Base-by-base conservation (phyloP, 2,888 invertebrate species). In the Amphipyra berbera region DNA sequence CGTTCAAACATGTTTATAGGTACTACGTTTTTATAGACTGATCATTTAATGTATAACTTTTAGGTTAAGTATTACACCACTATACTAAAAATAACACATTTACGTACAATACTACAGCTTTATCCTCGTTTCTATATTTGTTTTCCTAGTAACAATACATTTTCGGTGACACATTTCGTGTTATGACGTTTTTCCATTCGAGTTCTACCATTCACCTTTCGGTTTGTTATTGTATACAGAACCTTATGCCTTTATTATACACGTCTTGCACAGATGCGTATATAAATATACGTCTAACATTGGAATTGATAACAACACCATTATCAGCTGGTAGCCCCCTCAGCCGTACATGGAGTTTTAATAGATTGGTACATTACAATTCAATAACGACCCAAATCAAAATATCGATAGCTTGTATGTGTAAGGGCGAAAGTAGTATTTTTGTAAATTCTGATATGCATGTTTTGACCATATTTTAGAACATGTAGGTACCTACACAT, bases 1-100 rank as follows among this genome's bases (percentile, higher is more conserved):
- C 52, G 57, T 65, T 54, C 37, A 45, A 63, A 73, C 54, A 55
- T 71, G 69, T 55, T 66, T 70, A 61, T 61, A 48, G 72, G 60
- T 48, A 57, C 46, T 56, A 66, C 42, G 45, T 68, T 54, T 61
- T 27, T 14, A 60, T 69, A 27, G 42, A 48, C 52, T n/a, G 21
- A 21, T 21, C 21, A 21, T 21, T 21, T 14, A 56, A 61, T 57
- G 49, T 58, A 38, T 68, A 70, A 53, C 41, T 45, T 48, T 48
- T 42, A 65, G 58, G 65, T 65, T 68, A 46, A 42, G 37, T 64
- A 54, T 41, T 53, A 46, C 41, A 37, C 27, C 21, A 7, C 27
- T 15, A 4, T 49, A 45, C 41, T 64, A 42, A 49, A 56, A 46
- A 40, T 37, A 38, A 14, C 6, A 8, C 1, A 1, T 58, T 6